A percentile compares a stretch with the other conserved stretches of the same genome.
These are phyloP conservation scores for Drosophila malerkotliana DNA, from an alignment of 1,140 invertebrate species.

Conservation along the genomic window DNA sequence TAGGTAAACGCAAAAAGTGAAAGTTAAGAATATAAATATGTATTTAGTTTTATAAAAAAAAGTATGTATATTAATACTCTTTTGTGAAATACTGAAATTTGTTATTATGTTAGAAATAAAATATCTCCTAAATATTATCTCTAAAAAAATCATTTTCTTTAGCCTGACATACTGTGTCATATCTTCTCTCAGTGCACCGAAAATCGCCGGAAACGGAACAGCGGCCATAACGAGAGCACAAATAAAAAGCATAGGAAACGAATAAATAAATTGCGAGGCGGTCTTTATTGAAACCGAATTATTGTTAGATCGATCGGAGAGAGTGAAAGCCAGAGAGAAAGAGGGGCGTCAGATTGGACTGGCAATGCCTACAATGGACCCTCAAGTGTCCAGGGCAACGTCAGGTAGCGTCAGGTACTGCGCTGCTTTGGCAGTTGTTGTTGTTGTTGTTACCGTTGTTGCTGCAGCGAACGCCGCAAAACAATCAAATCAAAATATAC, in stretches of 20 bases:
- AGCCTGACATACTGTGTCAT: too few relatives aligned
- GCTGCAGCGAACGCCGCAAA: slow-evolving; percentile 55
- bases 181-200: slow-evolving; percentile 12
- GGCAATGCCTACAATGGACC: slow-evolving; percentile 56
- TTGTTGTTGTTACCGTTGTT: slow-evolving; percentile 6
- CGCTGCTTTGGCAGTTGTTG: background rate
- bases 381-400: slow-evolving; percentile 71
- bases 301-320: slow-evolving; percentile 78
- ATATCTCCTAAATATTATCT: too few relatives aligned
- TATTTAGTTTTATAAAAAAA: too few relatives aligned
- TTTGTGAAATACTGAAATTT: too few relatives aligned
- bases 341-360: slow-evolving; percentile 44
- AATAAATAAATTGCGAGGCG: slow-evolving; percentile 60
- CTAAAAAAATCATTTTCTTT: too few relatives aligned
- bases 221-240: slow-evolving; percentile 39
- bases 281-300: slow-evolving; percentile 76
- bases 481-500: slow-evolving; percentile 63
- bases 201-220: slow-evolving; percentile 37
- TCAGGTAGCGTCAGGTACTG: slow-evolving; percentile 27
- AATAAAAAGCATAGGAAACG: slow-evolving; percentile 40
- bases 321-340: slow-evolving; percentile 36
- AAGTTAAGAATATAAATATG: too few relatives aligned
- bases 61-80: too few relatives aligned
- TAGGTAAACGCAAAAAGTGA: too few relatives aligned
- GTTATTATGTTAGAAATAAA: too few relatives aligned